Evolutionary conservation across 2,797 vertebrate species (phyloP).

Genomic region (Gorsachius magnificus): DNA sequence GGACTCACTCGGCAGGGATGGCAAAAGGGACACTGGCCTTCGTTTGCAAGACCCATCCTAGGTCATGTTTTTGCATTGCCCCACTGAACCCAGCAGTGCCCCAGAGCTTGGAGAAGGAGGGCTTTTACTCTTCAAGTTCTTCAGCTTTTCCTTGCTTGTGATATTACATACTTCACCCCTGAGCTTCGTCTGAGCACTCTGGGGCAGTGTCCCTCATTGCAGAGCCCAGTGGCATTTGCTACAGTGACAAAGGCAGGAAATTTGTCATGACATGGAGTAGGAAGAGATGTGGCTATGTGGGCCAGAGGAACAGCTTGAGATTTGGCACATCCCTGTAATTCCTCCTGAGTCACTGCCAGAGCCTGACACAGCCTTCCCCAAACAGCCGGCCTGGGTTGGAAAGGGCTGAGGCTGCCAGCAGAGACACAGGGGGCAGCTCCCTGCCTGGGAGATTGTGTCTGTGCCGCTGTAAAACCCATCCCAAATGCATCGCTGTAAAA

Average conservation of each 20-base stretch:
- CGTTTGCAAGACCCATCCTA: not conserved
- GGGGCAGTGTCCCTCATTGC: not conserved
- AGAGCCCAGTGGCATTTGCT: not conserved
- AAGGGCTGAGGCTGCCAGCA: not conserved
- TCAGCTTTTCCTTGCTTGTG: not conserved
- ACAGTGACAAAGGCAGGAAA: not conserved
- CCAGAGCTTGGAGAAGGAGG: not conserved
- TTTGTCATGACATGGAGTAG: not conserved
- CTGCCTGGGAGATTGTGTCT: not conserved
- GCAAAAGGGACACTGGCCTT: not conserved
- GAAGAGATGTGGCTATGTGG: not conserved
- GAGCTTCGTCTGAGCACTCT: fast-evolving
- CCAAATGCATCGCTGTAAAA: not conserved
- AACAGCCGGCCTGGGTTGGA: not conserved
- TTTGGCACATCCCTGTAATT: not conserved
- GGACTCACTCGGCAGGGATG: not conserved
- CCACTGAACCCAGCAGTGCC: not conserved
- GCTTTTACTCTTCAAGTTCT: not conserved
- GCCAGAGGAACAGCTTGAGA: slow-evolving; percentile 17
- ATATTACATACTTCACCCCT: not conserved
- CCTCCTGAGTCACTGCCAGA: not conserved
- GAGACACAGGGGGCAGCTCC: not conserved
- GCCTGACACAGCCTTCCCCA: not conserved
- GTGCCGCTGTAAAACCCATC: not conserved
- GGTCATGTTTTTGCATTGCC: not conserved